phyloP scores from a whole-genome alignment of 2,797 vertebrate genomes.

The Poeciliopsis presidionis region DNA sequence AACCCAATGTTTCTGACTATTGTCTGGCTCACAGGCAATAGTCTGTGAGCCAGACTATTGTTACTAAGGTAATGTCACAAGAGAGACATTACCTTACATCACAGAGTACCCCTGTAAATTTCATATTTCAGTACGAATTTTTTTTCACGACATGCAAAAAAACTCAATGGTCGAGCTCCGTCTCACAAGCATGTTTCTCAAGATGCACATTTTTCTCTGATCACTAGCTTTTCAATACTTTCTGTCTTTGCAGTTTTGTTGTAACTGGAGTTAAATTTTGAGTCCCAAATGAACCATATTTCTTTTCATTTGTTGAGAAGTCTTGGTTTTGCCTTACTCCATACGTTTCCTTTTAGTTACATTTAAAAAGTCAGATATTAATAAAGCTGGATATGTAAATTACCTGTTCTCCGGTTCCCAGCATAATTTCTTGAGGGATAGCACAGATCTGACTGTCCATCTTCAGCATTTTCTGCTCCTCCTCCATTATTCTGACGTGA shows the following conservation, averaged over 20 bases:
- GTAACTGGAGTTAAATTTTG: background rate
- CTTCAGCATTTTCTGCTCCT: conserved; percentile 58
- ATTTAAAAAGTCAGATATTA: background rate
- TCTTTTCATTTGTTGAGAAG: background rate
- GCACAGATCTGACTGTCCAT: conserved; percentile 74
- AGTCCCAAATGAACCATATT: background rate
- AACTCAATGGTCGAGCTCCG: background rate
- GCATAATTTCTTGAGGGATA: conserved; percentile 72
- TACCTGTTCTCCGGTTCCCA: conserved; percentile 82
- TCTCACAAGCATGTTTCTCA: background rate
- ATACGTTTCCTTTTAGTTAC: background rate
- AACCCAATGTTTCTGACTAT: background rate
- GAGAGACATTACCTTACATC: background rate
- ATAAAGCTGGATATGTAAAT: background rate
- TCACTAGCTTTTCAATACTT: background rate
- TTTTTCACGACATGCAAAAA: background rate
- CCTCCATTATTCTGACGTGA: conserved; percentile 76
- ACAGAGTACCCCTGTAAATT: background rate
- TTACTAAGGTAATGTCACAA: background rate
- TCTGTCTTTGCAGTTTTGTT: background rate
- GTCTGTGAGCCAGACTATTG: too few relatives aligned
- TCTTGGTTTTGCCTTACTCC: background rate
- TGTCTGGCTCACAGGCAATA: background rate
- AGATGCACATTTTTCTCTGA: background rate
- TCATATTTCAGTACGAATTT: background rate